A percentile compares a stretch with the other conserved stretches of the same genome.
Conservation (phyloP, 2,888 invertebrate genomes). For the Acanthosepion pharaonis region DNA sequence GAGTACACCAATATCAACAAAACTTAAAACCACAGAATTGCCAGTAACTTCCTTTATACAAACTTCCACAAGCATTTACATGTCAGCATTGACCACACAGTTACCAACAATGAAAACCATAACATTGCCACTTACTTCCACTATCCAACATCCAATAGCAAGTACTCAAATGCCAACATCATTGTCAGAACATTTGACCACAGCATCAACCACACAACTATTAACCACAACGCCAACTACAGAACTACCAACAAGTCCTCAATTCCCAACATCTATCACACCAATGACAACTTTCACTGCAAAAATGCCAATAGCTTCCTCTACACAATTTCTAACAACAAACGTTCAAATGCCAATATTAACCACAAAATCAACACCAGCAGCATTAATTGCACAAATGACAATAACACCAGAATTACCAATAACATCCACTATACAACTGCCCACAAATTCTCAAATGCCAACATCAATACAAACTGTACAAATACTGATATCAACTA, state of each 20-base stretch:
- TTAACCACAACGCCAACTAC: neutral
- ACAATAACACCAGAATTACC: neutral
- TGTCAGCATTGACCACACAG: neutral
- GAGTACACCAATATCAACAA: no score
- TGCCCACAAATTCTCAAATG: neutral
- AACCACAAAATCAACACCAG: neutral
- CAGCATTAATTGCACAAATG: neutral
- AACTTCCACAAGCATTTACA: neutral
- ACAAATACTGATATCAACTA: neutral
- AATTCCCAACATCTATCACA: no score
- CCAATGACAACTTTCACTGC: no score
- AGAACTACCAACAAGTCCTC: no score
- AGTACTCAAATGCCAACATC: neutral
- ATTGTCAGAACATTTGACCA: neutral
- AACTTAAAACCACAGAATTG: neutral
- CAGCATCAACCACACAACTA: neutral
- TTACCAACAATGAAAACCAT: neutral
- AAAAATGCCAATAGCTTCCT: no score
- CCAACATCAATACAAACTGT: neutral
- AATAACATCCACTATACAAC: neutral
- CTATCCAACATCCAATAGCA: neutral
- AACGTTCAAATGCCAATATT: neutral
- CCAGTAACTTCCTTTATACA: neutral
- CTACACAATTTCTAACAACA: no score
- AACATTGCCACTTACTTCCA: neutral